Percentiles rank a stretch among this genome's conserved stretches.
Evolutionary conservation across 2,888 invertebrate species (phyloP).

Genomic region (Anoplius nigerrimus): DNA sequence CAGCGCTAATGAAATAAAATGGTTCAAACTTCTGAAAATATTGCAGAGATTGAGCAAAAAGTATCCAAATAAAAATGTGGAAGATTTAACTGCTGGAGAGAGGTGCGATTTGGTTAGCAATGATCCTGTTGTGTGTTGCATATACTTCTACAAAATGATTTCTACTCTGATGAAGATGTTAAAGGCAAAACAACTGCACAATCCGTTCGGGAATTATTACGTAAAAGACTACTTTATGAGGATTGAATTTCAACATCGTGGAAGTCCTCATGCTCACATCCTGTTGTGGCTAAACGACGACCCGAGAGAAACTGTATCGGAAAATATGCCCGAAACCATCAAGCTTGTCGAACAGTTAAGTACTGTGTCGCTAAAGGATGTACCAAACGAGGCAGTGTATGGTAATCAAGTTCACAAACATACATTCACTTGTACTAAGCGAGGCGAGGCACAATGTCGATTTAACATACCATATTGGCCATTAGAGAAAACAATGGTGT

Average conservation of each 20-base stretch:
- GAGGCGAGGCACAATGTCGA: background rate
- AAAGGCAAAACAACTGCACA: constrained; percentile 19
- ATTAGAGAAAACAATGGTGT: background rate
- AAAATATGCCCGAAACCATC: constrained; percentile 43
- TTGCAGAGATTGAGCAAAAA: constrained; percentile 60
- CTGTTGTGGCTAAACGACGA: constrained; percentile 43
- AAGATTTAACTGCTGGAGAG: background rate
- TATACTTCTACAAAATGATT: background rate
- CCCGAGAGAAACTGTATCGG: constrained; percentile 29
- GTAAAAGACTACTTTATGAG: constrained; percentile 47
- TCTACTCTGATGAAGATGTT: background rate
- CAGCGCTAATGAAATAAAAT: constrained; percentile 72
- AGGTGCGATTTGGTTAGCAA: background rate
- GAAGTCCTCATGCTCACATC: constrained; percentile 45
- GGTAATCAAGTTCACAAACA: constrained; percentile 58
- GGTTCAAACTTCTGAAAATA: constrained; percentile 63
- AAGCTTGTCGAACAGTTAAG: constrained; percentile 55
- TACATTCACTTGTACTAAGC: background rate
- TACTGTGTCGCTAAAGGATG: constrained; percentile 48
- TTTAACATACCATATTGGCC: background rate
- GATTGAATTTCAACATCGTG: constrained; percentile 45
- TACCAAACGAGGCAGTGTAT: constrained; percentile 56
- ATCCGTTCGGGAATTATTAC: constrained; percentile 36
- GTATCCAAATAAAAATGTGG: background rate
- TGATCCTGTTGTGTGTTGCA: background rate